Evolutionary conservation across 1,140 invertebrate species (phyloP).

Genomic region (Trichonephila clavipes): DNA sequence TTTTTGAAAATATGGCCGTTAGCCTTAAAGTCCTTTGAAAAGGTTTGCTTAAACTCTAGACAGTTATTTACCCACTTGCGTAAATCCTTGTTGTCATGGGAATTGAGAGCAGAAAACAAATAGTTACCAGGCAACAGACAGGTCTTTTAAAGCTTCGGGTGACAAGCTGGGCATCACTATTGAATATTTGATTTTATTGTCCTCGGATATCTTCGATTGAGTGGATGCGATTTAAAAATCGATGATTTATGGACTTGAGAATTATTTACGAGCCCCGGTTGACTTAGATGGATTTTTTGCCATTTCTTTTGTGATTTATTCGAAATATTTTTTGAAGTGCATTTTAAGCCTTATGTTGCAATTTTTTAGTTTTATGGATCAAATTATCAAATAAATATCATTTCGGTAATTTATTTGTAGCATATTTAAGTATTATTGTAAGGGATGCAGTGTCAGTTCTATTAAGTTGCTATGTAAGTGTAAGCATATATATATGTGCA

Average conservation of each 20-base stretch:
- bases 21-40: not conserved
- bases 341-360: too few species aligned
- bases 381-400: too few species aligned
- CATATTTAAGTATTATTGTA: too few species aligned
- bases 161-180: not conserved
- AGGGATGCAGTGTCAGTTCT: too few species aligned
- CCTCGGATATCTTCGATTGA: not conserved
- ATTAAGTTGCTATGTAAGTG: too few species aligned
- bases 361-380: too few species aligned
- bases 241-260: not conserved
- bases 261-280: not conserved
- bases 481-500: too few species aligned
- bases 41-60: not conserved
- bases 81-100: slow-evolving; percentile 23
- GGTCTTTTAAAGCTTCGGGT: not conserved
- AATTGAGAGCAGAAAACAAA: not conserved
- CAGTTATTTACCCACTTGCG: slow-evolving; percentile 4
- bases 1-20: too few species aligned
- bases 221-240: not conserved
- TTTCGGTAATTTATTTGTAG: too few species aligned
- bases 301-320: too few species aligned
- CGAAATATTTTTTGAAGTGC: too few species aligned
- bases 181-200: slow-evolving; percentile 9
- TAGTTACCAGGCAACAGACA: slow-evolving; percentile 13
- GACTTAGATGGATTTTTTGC: too few species aligned